A percentile compares a stretch with the other conserved stretches of the same genome.
phyloP scores from a whole-genome alignment of 2,113 vertebrate genomes.

The Thunnus thynnus region DNA sequence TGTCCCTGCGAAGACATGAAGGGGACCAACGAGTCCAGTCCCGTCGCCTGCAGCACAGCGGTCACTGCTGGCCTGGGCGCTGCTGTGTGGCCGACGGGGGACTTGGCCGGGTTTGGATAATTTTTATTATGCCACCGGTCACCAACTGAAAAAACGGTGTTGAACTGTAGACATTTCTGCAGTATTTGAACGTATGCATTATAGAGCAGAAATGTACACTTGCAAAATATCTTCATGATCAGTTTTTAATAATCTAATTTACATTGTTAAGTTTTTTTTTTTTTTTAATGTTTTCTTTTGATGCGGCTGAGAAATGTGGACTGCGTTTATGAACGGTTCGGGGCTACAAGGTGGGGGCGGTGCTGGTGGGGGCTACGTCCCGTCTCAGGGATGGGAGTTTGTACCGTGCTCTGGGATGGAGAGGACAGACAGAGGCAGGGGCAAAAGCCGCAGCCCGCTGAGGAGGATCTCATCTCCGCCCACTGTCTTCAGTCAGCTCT shows the following conservation, averaged over 20 bases:
- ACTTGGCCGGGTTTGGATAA: conserved; percentile 76
- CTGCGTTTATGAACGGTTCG: conserved; percentile 79
- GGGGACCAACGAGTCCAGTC: conserved; percentile 50
- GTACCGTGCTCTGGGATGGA: conserved; percentile 75
- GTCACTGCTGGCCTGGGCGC: conserved; percentile 44
- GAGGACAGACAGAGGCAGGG: conserved; percentile 64
- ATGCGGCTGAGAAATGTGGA: conserved; percentile 73
- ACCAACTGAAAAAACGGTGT: conserved; percentile 5
- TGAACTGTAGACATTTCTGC: neutral
- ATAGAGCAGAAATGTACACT: conserved; percentile 1
- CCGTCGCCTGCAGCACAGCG: conserved; percentile 23
- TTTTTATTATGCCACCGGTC: conserved; percentile 31
- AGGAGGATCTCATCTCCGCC: conserved; percentile 80
- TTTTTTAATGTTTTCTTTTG: conserved; percentile 20
- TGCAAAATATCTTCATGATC: neutral
- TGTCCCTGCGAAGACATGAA: conserved; percentile 78
- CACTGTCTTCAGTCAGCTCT: conserved; percentile 73
- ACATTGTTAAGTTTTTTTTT: neutral
- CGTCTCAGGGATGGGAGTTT: conserved; percentile 80
- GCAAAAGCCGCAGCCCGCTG: conserved; percentile 71
- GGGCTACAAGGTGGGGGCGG: conserved; percentile 72
- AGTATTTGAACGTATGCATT: neutral
- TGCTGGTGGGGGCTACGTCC: conserved; percentile 76
- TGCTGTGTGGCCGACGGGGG: conserved; percentile 59
- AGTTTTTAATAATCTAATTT: neutral